Evolutionary conservation across 2,797 vertebrate species (phyloP).

Genomic region (Craterocephalus amniculus): DNA sequence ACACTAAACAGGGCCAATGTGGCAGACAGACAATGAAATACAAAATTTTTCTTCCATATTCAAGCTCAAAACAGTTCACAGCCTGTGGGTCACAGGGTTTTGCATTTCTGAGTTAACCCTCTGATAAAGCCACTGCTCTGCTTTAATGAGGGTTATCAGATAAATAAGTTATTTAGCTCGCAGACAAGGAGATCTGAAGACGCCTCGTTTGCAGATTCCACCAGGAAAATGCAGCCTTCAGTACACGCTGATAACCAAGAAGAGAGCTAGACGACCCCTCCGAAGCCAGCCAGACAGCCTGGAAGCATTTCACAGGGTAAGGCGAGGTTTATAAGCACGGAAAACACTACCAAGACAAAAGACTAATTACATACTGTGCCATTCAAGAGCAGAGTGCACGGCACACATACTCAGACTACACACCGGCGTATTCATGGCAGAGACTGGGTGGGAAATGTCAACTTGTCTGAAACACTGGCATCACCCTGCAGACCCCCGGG

Average conservation of each 20-base stretch:
- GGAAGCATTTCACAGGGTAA: slow-evolving; percentile 53
- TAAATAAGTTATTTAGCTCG: slow-evolving; percentile 53
- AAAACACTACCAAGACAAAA: slow-evolving; percentile 64
- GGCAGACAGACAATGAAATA: neutral
- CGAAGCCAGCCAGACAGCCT: slow-evolving; percentile 33
- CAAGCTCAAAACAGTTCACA: slow-evolving; percentile 18
- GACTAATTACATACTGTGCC: slow-evolving; percentile 62
- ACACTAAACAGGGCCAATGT: neutral
- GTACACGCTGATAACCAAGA: slow-evolving; percentile 38
- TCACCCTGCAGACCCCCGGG: slow-evolving; percentile 57
- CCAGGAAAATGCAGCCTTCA: slow-evolving; percentile 12
- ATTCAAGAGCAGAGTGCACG: slow-evolving; percentile 45
- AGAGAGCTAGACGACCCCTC: neutral
- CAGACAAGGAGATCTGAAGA: slow-evolving; percentile 23
- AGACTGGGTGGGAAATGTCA: slow-evolving; percentile 69
- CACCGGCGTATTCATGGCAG: slow-evolving; percentile 30
- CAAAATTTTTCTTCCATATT: slow-evolving; percentile 11
- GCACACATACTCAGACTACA: slow-evolving; percentile 12
- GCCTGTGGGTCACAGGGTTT: slow-evolving; percentile 25
- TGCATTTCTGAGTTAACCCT: slow-evolving; percentile 3
- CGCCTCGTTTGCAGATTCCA: slow-evolving; percentile 19
- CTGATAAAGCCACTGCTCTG: slow-evolving; percentile 26
- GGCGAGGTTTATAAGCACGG: slow-evolving; percentile 63
- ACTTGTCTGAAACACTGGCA: slow-evolving; percentile 71
- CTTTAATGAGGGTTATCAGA: slow-evolving; percentile 48